A percentile compares a stretch with the other conserved stretches of the same genome.
phyloP scores from a whole-genome alignment of 2,888 invertebrate species.

The Helobdella robusta region DNA sequence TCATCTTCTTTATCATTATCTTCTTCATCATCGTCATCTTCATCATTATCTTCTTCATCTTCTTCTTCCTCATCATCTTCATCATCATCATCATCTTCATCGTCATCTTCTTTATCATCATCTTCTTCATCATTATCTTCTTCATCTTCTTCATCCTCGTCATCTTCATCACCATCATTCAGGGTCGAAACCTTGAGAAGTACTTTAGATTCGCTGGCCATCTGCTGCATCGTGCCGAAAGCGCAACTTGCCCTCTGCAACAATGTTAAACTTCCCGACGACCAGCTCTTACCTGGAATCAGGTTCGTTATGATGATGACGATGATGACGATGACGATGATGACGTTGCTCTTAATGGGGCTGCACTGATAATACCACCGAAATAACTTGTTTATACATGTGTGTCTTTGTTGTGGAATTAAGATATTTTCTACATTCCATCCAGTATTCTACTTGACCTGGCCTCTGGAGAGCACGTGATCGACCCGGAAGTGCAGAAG shows the following conservation, averaged over 20 bases:
- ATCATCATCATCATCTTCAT: neutral
- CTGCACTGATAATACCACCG: neutral
- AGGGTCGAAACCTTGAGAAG: slow-evolving; percentile 72
- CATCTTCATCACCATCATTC: slow-evolving; percentile 33
- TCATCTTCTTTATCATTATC: neutral
- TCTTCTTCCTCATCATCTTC: slow-evolving; percentile 23
- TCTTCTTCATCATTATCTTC: slow-evolving; percentile 9
- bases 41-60: slow-evolving; percentile 14
- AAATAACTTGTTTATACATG: neutral
- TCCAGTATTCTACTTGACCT: slow-evolving; percentile 71
- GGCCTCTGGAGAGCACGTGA: slow-evolving; percentile 80
- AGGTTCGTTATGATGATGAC: slow-evolving; percentile 37
- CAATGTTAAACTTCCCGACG: slow-evolving; percentile 57
- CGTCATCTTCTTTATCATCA: neutral
- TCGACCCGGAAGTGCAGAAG: slow-evolving; percentile 82
- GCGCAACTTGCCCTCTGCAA: slow-evolving; percentile 55
- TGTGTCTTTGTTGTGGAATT: neutral
- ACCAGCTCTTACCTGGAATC: slow-evolving; percentile 40
- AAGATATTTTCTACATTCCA: neutral
- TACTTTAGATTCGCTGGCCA: slow-evolving; percentile 73
- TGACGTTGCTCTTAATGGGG: neutral
- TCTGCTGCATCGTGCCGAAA: slow-evolving; percentile 78
- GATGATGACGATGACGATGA: neutral
- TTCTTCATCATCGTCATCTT: neutral
- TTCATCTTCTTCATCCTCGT: slow-evolving; percentile 18